Evolutionary conservation across 2,888 invertebrate species (phyloP), one percentile per base, ranked within the genome.

Genomic region (Drosophila meridiana): DNA sequence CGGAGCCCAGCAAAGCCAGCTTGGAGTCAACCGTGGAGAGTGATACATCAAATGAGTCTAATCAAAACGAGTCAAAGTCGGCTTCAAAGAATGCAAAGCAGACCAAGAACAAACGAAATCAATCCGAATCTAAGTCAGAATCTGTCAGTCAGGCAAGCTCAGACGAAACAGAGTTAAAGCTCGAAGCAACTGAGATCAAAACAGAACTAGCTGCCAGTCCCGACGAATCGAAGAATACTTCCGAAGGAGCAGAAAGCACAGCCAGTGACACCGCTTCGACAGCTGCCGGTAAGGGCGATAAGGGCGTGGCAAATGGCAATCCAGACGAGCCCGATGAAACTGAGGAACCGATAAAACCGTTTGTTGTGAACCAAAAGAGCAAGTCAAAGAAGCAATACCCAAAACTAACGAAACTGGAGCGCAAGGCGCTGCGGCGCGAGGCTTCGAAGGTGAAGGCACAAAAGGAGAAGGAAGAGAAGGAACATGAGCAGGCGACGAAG

Each of bases 361-460:
- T 65, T 45, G 45, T 40, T 0, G 32, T 9, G 9, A 28, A 20
- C 9, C 55, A 20, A 9, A 20, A 11, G 9, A 53, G 2, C 3
- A n/a, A 8, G 3, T 14, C 9, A 3, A 75, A 55, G 20, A 69
- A 55, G 36, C 40, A 26, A 3, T 14, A 28, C 0, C 52, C 32
- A 4, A 69, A 59, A 20, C 9, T 76, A 7, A 57, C 69, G 26
- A 76, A 70, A 40, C 6, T 62, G 2, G 75, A 76, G 40, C 69
- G 70, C 1, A 76, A 76, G 11, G 62, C 20, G 2, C 9, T 59
- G 2, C 55, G 66, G 2, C 75, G 62, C 7, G 60, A 65, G 57
- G 20, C 34, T 0, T 40, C 36, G 6, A 40, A 45, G 34, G 32
- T n/a, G 20, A 13, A 26, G 32, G 43, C 43, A 2, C 36, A 28